Evolutionary conservation across 1,140 invertebrate genomes (phyloP).

Genomic region (Penaeus indicus): DNA sequence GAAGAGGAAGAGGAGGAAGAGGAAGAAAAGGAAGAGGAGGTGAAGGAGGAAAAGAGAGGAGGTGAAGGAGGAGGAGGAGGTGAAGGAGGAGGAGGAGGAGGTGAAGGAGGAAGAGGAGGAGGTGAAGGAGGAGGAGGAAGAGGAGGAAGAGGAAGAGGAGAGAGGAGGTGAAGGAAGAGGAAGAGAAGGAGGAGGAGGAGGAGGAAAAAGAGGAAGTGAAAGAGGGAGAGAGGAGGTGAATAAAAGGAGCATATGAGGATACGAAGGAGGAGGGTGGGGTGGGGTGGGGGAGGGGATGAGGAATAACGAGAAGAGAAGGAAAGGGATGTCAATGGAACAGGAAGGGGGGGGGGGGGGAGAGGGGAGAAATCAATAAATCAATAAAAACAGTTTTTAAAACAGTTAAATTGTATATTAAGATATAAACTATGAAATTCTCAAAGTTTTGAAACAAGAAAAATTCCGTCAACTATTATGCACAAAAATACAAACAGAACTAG

Average conservation of each 20-base stretch:
- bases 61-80: neutral
- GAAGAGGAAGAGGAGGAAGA: neutral
- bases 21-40: neutral
- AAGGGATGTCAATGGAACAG: no score
- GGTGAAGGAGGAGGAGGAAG: no score
- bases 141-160: neutral
- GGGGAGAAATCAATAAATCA: no score
- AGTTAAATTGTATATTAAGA: no score
- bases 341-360: no score
- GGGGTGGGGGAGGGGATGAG: neutral
- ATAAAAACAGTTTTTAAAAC: no score
- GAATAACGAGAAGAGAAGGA: constrained; percentile 11
- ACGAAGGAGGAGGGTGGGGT: constrained; percentile 1
- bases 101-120: neutral
- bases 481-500: no score
- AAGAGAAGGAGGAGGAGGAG: neutral
- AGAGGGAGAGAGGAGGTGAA: neutral
- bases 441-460: no score
- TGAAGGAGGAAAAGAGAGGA: constrained; percentile 2
- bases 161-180: neutral
- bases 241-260: neutral
- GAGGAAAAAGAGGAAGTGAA: no score
- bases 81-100: neutral
- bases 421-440: no score
- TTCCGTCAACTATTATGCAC: no score